Evolutionary conservation across 1,140 invertebrate species (phyloP), one percentile per base, ranked within the genome.

Genomic region (Drosophila obscura): DNA sequence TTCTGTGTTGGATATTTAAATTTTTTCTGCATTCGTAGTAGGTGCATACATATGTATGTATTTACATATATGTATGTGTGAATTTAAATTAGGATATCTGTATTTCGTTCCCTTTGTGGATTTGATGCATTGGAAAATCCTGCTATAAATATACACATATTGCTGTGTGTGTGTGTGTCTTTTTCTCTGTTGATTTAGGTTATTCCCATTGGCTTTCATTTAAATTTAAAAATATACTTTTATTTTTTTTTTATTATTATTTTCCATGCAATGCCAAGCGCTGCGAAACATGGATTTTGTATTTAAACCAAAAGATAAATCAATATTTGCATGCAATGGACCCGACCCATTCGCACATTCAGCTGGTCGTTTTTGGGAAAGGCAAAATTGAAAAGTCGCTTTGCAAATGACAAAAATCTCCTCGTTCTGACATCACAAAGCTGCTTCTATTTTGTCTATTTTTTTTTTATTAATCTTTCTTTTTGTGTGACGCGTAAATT

Each of bases 351-450:
- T 24, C 22, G 13, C 26, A 52, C 13, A 31, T 22, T 51, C 39
- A 7, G 5, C 6, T 41, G 15, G 16, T 9, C 31, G 2, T 48
- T 53, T 65, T 19, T 16, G 24, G 16, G 22, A 13, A 13, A n/a
- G 16, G 15, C 3, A 52, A 8, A n/a, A 49, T 39, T 41, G 57
- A n/a, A 65, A 49, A 65, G 15, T 26, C 22, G 16, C 58, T 39
- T 39, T 39, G 11, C 11, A 13, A 39, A 13, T 13, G 9, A 39
- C 35, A 13, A 26, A 52, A 52, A 52, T 35, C 50, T 41, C 24
- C 55, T 26, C 15, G 50, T 5, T 9, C 22, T 22, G 41, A 15
- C 52, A 56, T 35, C 31, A 24, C 51, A 26, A 26, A 55, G 9
- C 31, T 9, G 8, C 8, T 35, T 35, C 9, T 35, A 9, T 11